Evolutionary conservation across 2,888 invertebrate genomes (phyloP).

Genomic region (Brachyopa scutellaris): DNA sequence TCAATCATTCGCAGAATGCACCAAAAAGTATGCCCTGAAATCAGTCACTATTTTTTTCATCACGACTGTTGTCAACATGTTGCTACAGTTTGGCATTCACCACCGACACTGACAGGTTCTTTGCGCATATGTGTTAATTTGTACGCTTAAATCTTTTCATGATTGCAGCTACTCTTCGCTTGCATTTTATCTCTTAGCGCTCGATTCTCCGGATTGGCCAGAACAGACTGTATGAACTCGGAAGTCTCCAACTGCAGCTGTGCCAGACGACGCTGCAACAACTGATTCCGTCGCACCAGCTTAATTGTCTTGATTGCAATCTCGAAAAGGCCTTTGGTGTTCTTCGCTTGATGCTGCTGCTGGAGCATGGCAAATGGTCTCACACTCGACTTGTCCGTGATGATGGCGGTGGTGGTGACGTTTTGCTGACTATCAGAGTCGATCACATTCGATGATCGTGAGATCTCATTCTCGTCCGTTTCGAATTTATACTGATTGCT

Average conservation of each 20-base stretch:
- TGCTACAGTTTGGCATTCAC: background rate
- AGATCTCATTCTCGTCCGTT: slow-evolving; percentile 48
- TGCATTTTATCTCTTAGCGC: slow-evolving; percentile 77
- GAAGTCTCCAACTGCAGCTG: slow-evolving; percentile 85
- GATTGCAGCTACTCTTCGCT: slow-evolving; percentile 50
- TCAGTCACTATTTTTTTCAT: background rate
- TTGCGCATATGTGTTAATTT: no score
- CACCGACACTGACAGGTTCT: background rate
- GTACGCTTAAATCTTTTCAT: slow-evolving; percentile 40
- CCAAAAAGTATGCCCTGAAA: slow-evolving; percentile 74
- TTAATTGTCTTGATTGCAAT: slow-evolving; percentile 86
- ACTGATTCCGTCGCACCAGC: slow-evolving; percentile 85
- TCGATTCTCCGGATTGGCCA: slow-evolving; percentile 83
- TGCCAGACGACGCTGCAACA: slow-evolving; percentile 85
- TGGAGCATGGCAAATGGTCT: slow-evolving; percentile 41
- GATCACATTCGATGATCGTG: slow-evolving; percentile 62
- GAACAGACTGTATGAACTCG: slow-evolving; percentile 84
- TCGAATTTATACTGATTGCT: slow-evolving; percentile 39
- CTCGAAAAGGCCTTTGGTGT: slow-evolving; percentile 83
- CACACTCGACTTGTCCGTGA: slow-evolving; percentile 46
- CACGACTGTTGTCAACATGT: slow-evolving; percentile 41
- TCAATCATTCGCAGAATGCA: background rate
- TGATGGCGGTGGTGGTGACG: slow-evolving; percentile 48
- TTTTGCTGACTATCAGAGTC: slow-evolving; percentile 67
- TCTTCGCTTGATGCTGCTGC: slow-evolving; percentile 69